Conservation (phyloP, 2,888 invertebrate species). For the Heliconius cydno region DNA sequence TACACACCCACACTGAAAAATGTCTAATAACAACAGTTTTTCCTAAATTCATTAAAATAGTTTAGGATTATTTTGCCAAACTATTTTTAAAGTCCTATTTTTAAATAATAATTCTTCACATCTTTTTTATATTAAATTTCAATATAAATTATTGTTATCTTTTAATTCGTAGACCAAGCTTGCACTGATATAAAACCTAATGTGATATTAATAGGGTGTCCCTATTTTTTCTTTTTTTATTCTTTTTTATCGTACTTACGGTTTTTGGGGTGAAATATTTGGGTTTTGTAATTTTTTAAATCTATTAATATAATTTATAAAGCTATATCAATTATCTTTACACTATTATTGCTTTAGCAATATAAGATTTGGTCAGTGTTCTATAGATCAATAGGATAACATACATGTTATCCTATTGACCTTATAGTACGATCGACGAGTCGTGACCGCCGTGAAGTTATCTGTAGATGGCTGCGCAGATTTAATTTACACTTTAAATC, state of each 20-base stretch:
- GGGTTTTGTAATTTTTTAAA: conserved; percentile 5
- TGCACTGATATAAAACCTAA: neutral
- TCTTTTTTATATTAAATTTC: neutral
- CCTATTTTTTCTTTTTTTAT: conserved; percentile 20
- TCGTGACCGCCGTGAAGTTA: neutral
- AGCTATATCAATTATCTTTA: neutral
- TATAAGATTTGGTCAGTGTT: neutral
- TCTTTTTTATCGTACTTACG: conserved; percentile 27
- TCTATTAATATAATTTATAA: neutral
- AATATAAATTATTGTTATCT: neutral
- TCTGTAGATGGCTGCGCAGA: neutral
- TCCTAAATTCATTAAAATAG: no score
- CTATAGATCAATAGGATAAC: neutral
- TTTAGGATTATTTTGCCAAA: no score
- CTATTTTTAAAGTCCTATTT: no score
- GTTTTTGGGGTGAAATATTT: neutral
- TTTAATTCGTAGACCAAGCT: neutral
- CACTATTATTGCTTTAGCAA: neutral
- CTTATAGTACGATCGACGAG: neutral
- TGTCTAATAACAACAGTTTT: no score
- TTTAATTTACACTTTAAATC: neutral
- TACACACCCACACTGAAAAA: no score
- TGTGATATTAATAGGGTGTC: conserved; percentile 15
- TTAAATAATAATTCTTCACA: neutral
- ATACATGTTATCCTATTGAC: neutral